Evolutionary conservation across 2,888 invertebrate genomes (phyloP).

Genomic region (Xylocampa areola): DNA sequence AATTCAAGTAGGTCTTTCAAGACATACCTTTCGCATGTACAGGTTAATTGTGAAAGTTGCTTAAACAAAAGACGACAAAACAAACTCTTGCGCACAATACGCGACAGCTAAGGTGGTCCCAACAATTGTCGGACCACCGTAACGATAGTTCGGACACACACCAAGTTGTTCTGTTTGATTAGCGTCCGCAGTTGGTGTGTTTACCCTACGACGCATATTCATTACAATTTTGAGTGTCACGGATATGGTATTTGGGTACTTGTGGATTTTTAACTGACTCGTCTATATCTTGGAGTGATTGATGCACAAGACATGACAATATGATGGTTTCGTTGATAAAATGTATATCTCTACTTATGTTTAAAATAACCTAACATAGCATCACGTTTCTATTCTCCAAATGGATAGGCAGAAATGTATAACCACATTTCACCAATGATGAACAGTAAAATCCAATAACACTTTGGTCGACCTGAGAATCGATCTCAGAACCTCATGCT

Average conservation of each 20-base stretch:
- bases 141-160: slow-evolving; percentile 74
- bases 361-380: too few species aligned
- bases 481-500: too few species aligned
- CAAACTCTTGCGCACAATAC: slow-evolving; percentile 64
- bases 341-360: too few species aligned
- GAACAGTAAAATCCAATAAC: too few species aligned
- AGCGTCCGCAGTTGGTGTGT: slow-evolving; percentile 73
- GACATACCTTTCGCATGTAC: slow-evolving; percentile 67
- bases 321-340: too few species aligned
- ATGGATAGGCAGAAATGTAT: too few species aligned
- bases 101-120: slow-evolving; percentile 75
- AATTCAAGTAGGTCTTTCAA: slow-evolving; percentile 42
- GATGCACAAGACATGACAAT: neutral
- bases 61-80: slow-evolving; percentile 77
- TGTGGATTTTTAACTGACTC: slow-evolving; percentile 31
- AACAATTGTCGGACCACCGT: slow-evolving; percentile 76
- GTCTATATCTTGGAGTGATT: slow-evolving; percentile 15
- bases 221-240: slow-evolving; percentile 57
- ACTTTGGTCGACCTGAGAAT: too few species aligned
- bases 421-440: too few species aligned
- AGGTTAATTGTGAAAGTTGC: slow-evolving; percentile 85
- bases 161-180: slow-evolving; percentile 77
- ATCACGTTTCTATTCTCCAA: too few species aligned
- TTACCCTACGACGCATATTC: slow-evolving; percentile 69
- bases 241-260: slow-evolving; percentile 48